Evolutionary conservation across 1,140 invertebrate species (phyloP).

Genomic region (Listronotus oregonensis): DNA sequence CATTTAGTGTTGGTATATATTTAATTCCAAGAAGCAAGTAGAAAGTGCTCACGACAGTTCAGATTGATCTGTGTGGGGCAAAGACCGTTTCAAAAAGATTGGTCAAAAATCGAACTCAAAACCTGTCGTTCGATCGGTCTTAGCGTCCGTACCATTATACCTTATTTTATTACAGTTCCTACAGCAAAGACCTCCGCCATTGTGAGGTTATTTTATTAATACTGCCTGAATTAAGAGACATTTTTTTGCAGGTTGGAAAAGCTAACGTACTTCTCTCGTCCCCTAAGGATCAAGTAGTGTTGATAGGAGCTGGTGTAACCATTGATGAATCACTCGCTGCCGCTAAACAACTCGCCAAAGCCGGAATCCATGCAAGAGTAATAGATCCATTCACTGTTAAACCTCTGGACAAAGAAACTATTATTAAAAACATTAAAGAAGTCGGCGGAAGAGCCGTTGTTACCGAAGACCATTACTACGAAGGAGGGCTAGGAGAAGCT

Average conservation of each 20-base stretch:
- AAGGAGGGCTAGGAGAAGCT: slow-evolving; percentile 95
- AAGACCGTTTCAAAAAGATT: too few relatives aligned
- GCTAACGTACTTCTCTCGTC: slow-evolving; percentile 80
- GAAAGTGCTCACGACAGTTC: too few relatives aligned
- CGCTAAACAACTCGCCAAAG: slow-evolving; percentile 73
- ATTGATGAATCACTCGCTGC: slow-evolving; percentile 89
- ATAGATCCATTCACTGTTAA: slow-evolving; percentile 96
- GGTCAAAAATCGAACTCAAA: too few relatives aligned
- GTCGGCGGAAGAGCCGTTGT: slow-evolving; percentile 85
- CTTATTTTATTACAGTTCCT: too few relatives aligned
- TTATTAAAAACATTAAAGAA: slow-evolving; percentile 79
- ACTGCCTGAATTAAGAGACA: background rate
- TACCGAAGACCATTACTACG: slow-evolving; percentile 96
- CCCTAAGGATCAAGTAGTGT: slow-evolving; percentile 75
- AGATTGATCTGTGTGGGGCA: too few relatives aligned
- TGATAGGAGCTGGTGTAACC: slow-evolving; percentile 93
- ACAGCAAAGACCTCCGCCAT: too few relatives aligned
- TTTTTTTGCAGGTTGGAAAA: slow-evolving; percentile 67
- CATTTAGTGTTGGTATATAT: too few relatives aligned
- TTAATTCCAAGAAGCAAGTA: too few relatives aligned
- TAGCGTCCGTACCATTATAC: too few relatives aligned
- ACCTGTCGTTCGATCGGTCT: too few relatives aligned
- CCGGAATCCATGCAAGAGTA: slow-evolving; percentile 76
- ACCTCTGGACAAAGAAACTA: slow-evolving; percentile 82
- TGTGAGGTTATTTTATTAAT: too few relatives aligned